Conservation (phyloP, 2,113 vertebrate genomes). For the Ceratotherium simum region DNA sequence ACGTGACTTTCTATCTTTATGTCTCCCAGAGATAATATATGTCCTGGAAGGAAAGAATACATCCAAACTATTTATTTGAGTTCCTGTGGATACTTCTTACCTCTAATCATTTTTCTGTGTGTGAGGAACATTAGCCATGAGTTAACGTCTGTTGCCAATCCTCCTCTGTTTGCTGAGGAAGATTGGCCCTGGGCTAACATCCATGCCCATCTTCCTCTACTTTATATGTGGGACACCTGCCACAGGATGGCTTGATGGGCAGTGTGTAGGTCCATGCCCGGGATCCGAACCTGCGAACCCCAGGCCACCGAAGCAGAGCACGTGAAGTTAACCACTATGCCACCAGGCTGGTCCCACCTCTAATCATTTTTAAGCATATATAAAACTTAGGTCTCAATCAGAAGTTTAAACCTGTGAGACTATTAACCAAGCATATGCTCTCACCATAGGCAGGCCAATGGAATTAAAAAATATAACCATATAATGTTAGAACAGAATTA, state of each 20-base stretch:
- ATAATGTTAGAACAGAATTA: neutral
- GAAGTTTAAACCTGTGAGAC: neutral
- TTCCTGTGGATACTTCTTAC: neutral
- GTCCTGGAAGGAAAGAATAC: neutral
- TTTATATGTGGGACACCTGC: no score
- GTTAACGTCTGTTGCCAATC: no score
- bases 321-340: no score
- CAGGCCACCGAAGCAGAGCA: no score
- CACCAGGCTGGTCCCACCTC: neutral
- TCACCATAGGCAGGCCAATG: neutral
- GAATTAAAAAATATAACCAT: neutral
- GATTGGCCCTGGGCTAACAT: no score
- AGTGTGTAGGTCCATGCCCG: no score
- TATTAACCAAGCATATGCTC: neutral
- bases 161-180: no score
- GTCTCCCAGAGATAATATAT: neutral
- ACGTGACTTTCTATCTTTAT: neutral
- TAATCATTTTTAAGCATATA: slow-evolving; percentile 37
- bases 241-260: no score
- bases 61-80: neutral
- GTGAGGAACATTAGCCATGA: no score
- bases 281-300: no score
- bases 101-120: neutral
- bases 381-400: neutral
- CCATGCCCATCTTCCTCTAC: no score